Percentiles rank a stretch among this genome's conserved stretches.
These are phyloP conservation scores for Sarcophaga variegata DNA, from an alignment of 2,888 invertebrate species.

Conservation along the genomic window DNA sequence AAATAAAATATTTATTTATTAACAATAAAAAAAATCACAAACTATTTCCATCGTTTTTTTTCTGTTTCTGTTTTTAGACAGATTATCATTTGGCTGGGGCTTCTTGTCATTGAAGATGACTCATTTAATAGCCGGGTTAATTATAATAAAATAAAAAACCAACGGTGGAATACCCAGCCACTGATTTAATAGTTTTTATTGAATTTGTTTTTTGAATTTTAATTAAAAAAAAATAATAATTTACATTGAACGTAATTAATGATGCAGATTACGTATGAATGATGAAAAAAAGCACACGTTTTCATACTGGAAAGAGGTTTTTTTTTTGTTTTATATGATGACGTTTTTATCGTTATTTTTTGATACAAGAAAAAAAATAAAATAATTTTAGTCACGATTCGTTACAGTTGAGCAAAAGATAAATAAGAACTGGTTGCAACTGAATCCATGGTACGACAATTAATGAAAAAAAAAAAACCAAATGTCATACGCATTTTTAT, in stretches of 20 bases:
- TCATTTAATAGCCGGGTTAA: not conserved
- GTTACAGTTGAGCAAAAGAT: conserved; percentile 18
- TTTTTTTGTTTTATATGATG: no score
- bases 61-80: no score
- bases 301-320: not conserved
- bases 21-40: no score
- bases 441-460: no score
- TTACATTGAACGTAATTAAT: conserved; percentile 32
- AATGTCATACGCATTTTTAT: not conserved
- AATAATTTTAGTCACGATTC: not conserved
- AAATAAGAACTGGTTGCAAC: conserved; percentile 2
- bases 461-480: not conserved
- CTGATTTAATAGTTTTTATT: conserved; percentile 5
- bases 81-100: no score
- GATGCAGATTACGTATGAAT: conserved; percentile 24
- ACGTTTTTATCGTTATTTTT: no score
- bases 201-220: not conserved
- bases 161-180: conserved; percentile 21
- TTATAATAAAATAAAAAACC: not conserved
- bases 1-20: no score
- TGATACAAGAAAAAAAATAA: no score
- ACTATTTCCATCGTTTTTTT: no score
- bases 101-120: not conserved
- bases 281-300: not conserved
- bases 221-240: not conserved